Percentiles rank a stretch among this genome's conserved stretches.
These are phyloP conservation scores for Pachypeltis micranthus DNA, from an alignment of 1,140 invertebrate species.

Conservation along the genomic window DNA sequence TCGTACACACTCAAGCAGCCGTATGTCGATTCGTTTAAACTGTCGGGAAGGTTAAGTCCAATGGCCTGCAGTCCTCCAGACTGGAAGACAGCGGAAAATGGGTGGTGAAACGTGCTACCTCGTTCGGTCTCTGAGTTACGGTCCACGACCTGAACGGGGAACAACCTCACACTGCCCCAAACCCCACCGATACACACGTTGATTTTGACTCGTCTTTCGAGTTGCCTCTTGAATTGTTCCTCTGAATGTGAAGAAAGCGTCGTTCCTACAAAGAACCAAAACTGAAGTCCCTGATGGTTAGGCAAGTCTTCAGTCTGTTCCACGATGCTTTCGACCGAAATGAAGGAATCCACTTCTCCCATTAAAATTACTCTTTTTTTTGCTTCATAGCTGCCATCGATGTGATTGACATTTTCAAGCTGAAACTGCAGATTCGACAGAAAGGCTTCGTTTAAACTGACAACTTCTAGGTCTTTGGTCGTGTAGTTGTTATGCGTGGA, in stretches of 20 bases:
- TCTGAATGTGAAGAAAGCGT: background rate
- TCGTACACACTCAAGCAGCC: background rate
- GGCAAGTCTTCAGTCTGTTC: background rate
- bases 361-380: background rate
- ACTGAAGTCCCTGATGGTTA: background rate
- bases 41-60: background rate
- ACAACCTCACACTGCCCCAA: background rate
- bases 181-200: background rate
- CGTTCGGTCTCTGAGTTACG: background rate
- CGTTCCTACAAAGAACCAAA: background rate
- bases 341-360: background rate
- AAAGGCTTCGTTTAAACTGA: background rate
- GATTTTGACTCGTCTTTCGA: background rate
- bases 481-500: no score
- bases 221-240: background rate
- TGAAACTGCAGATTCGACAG: background rate
- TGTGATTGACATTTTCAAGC: background rate
- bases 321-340: background rate
- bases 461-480: no score
- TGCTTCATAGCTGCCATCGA: background rate
- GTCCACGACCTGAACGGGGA: background rate
- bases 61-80: background rate
- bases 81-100: background rate
- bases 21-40: background rate
- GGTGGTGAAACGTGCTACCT: background rate